Evolutionary conservation across 64 coral and sea anemone genomes (phyloP), one percentile per base, ranked within the genome.

Genomic region (Montipora capricornis): DNA sequence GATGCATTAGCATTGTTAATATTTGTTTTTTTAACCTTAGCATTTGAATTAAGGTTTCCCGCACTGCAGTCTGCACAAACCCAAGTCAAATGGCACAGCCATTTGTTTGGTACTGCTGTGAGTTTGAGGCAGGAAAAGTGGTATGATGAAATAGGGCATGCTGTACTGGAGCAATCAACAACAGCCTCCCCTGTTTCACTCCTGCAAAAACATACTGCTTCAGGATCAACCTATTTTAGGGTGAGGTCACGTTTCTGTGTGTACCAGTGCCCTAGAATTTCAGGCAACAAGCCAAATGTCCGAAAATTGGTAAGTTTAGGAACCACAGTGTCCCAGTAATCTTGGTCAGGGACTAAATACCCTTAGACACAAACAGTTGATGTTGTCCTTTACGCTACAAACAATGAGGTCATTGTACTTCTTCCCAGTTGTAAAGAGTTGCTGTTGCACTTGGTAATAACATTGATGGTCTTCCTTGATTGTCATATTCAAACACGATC

Each of bases 121-220:
- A 89, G 87, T 89, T 89, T 89, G 76, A 57, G 73, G 55, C 87
- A 89, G 87, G 87, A 89, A 51, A 89, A 89, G 87, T 89, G 87
- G 87, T 76, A 74, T 11, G 87, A 75, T 74, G 87, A 57, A 74
- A 76, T 77, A 76, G 87, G 49, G 87, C 87, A 77, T 62, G 82
- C 45, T 85, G 82, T 85, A 47, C 68, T 85, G 68, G 82, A 85
- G 24, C 82, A 85, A 85, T 85, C 51, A 85, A 89, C 69, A 20
- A 52, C 73, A 58, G 87, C 87, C 73, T 89, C 70, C 73, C 87
- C 87, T 49, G 87, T 89, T 89, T 89, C 71, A 89, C 76, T 89
- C 58, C 87, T 52, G 73, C 68, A 88, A 55, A 88, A 88, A 76
- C 87, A 88, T 88, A 88, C 87, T 88, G 71, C 69, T 47, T 55